Conservation (phyloP, 2,113 vertebrate genomes). For the Pogona vitticeps region DNA sequence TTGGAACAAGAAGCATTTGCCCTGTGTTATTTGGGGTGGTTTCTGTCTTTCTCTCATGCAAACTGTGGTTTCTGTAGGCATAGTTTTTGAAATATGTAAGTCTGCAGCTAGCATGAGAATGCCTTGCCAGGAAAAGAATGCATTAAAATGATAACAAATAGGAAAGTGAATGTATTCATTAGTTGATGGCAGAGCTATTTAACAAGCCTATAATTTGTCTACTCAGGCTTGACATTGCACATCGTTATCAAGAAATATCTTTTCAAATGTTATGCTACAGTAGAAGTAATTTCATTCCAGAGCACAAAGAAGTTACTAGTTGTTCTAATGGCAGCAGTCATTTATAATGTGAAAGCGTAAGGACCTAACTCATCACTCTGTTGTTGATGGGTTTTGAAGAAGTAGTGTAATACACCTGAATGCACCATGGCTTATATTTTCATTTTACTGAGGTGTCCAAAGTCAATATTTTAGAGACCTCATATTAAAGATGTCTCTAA, state of each 20-base stretch:
- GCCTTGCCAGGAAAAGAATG: not conserved
- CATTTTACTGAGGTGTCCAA: not conserved
- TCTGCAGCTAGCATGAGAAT: conserved; percentile 11
- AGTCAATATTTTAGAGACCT: not conserved
- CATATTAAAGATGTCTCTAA: not conserved
- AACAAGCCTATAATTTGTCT: conserved; percentile 28
- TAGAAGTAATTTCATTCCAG: conserved; percentile 21
- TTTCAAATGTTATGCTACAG: conserved; percentile 9
- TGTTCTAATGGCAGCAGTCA: not conserved
- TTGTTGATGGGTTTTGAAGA: not conserved
- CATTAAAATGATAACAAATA: conserved; percentile 18
- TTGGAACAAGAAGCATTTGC: not conserved
- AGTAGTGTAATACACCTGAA: not conserved
- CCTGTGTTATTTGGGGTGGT: not conserved
- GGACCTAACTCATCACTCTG: not conserved
- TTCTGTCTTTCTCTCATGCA: not conserved
- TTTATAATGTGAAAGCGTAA: not conserved
- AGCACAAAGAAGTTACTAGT: conserved; percentile 9
- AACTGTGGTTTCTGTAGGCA: not conserved
- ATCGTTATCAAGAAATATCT: conserved; percentile 22
- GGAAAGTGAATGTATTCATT: conserved; percentile 6
- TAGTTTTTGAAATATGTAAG: not conserved
- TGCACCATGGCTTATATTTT: not conserved
- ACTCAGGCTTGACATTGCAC: conserved; percentile 16
- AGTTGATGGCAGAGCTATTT: not conserved